Evolutionary conservation across 2,113 vertebrate genomes (phyloP).

Genomic region (Mungos mungo): DNA sequence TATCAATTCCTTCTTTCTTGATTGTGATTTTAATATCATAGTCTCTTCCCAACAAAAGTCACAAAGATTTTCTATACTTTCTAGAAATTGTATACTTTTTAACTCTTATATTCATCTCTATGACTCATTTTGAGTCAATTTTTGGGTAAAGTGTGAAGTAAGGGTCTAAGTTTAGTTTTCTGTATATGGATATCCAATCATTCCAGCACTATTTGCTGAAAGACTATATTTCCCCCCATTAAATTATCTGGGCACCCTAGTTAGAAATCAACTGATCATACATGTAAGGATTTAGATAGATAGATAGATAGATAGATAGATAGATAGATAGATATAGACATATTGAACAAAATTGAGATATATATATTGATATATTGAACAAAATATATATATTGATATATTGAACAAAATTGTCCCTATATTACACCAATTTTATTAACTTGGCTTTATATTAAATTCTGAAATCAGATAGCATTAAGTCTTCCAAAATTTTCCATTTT

Average conservation of each 20-base stretch:
- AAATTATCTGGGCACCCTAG: neutral
- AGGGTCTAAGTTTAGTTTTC: neutral
- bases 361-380: too few species aligned
- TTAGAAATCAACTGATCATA: neutral
- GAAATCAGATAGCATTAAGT: neutral
- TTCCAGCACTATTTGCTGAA: neutral
- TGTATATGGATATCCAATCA: neutral
- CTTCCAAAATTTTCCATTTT: neutral
- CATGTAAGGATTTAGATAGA: neutral
- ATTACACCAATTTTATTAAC: neutral
- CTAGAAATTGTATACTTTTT: neutral
- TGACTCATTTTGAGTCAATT: neutral
- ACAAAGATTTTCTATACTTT: neutral
- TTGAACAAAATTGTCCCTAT: neutral
- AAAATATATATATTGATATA: too few species aligned
- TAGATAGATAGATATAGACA: too few species aligned
- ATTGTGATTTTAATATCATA: neutral
- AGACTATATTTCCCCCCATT: neutral
- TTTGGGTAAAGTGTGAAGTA: neutral
- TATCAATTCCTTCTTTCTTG: neutral
- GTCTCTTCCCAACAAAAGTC: neutral
- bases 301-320: too few species aligned
- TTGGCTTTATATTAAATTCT: conserved; percentile 5
- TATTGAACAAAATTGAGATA: too few species aligned
- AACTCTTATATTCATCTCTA: neutral